Evolutionary conservation across 2,797 vertebrate genomes (phyloP).

Genomic region (Ctenopoma multispine): DNA sequence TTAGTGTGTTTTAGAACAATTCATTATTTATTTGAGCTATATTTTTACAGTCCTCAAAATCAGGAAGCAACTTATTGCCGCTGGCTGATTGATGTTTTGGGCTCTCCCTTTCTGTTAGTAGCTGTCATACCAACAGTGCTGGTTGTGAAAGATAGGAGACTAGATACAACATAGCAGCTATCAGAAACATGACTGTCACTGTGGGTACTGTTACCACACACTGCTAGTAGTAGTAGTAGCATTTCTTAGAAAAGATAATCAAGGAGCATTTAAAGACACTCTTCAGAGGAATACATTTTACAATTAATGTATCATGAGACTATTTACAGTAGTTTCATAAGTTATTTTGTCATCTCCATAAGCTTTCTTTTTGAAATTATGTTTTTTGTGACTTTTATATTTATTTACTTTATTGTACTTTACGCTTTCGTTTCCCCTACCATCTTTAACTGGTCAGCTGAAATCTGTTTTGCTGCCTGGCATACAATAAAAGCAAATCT

Average conservation of each 20-base stretch:
- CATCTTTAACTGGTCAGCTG: conserved; percentile 32
- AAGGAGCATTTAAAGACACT: not conserved
- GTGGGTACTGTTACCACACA: not conserved
- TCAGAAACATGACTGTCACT: not conserved
- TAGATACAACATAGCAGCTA: conserved; percentile 10
- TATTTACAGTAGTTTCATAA: not conserved
- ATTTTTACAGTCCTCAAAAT: conserved; percentile 33
- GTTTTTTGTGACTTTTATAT: too few species aligned
- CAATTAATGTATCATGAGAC: not conserved
- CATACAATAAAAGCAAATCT: conserved; percentile 23
- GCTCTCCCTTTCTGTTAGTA: not conserved
- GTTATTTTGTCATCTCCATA: not conserved
- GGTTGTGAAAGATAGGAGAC: conserved; percentile 6
- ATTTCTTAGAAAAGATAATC: not conserved
- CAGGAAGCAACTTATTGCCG: not conserved
- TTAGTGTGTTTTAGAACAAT: too few species aligned
- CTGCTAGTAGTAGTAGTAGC: not conserved
- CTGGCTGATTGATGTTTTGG: conserved; percentile 16
- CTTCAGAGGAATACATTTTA: not conserved
- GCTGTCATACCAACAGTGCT: conserved; percentile 27
- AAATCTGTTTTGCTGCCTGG: conserved; percentile 32
- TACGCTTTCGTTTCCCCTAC: not conserved
- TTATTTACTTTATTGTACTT: not conserved
- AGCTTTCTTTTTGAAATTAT: not conserved
- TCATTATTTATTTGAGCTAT: too few species aligned